A percentile compares a stretch with the other conserved stretches of the same genome.
Evolutionary conservation across 1,140 invertebrate genomes (phyloP).

Genomic region (Ostrea denselamellosa): DNA sequence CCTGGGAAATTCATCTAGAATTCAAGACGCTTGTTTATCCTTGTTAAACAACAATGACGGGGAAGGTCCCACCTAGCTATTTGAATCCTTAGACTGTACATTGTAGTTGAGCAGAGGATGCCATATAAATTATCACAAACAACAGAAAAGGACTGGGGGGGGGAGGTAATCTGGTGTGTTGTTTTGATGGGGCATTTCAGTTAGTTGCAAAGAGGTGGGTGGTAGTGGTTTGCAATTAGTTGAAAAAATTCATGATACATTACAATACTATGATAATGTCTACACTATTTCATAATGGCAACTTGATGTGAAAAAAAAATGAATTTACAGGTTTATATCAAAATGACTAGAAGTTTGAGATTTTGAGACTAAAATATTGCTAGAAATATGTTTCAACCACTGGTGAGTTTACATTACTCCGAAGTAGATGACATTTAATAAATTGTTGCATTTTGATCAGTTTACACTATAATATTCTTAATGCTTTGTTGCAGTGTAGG

Average conservation of each 20-base stretch:
- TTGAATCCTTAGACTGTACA: too few species aligned
- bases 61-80: neutral
- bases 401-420: too few species aligned
- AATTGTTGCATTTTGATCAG: too few species aligned
- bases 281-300: too few species aligned
- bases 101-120: slow-evolving; percentile 2
- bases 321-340: too few species aligned
- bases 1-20: neutral
- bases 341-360: too few species aligned
- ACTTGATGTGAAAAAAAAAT: too few species aligned
- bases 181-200: neutral
- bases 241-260: neutral
- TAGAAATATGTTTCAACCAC: too few species aligned
- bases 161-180: slow-evolving; percentile 13
- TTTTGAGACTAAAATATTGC: too few species aligned
- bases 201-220: neutral
- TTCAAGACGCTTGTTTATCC: neutral
- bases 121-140: neutral
- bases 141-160: neutral
- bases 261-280: neutral
- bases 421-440: too few species aligned
- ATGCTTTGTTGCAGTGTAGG: too few species aligned
- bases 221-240: neutral
- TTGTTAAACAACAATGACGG: neutral
- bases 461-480: too few species aligned